Base-by-base conservation (phyloP, 1,140 invertebrate genomes). In the Ooceraea biroi region DNA sequence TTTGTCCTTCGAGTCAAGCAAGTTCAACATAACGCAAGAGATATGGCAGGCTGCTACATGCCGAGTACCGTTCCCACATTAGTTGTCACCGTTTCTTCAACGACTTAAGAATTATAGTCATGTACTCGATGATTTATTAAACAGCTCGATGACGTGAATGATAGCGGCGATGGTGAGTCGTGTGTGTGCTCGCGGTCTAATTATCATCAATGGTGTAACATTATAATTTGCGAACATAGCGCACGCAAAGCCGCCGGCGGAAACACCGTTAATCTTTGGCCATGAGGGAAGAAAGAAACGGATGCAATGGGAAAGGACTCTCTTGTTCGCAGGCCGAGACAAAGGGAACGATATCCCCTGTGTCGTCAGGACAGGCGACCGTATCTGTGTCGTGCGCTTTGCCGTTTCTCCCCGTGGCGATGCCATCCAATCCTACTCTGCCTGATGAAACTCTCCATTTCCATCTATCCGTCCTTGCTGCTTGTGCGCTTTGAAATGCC, bases 361-460 rank as follows among this genome's bases (percentile, higher is more conserved):
- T 65, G 68, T 74, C 78, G 46, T 17, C 48, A 46, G 63, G 44
- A 55, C 63, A 83, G 58, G 41, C 65, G 68, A 30, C 48, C 30
- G 52, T 25, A 61, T 17, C 12, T 66, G 46, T 41, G 44, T 27
- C 25, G 30, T 36, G 17, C 46, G 17, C 30, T 58, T 41, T 46
- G 19, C 10, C 19, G 25, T 57, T 65, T 69, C 48, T 12, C 22
- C 50, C 25, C 52, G 66, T 25, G 80, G 58, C 65, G 41, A 11
- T 55, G 50, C 74, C 87, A 87, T 91, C 88, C 87, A 90, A 90
- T 90, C 78, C 85, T 80, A 88, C 90, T 91, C 72, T 82, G 46
- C 58, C 85, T 89, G 87, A 91, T 91, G 87, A 89, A 92, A 90
- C 89, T 84, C 86, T 90, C 89, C 85, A 90, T 92, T 91, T 91